These are phyloP conservation scores for Cheilosia soror DNA, from an alignment of 2,888 invertebrate species.

Conservation along the genomic window DNA sequence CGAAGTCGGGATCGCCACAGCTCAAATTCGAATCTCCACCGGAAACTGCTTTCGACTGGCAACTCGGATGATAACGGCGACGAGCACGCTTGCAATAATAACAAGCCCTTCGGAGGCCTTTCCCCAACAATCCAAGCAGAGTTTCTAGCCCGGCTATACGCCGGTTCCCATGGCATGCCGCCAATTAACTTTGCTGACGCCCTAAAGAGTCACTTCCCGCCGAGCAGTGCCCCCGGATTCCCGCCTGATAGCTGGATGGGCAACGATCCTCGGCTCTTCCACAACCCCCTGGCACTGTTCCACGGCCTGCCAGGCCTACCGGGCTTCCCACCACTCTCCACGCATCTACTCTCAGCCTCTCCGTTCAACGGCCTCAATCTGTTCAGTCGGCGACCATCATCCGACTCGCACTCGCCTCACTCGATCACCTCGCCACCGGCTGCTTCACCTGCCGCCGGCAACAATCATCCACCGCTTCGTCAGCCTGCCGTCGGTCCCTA, in stretches of 20 bases:
- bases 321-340: conserved; percentile 85
- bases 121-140: conserved; percentile 90
- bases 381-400: conserved; percentile 83
- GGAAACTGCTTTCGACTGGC: conserved; percentile 91
- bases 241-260: conserved; percentile 78
- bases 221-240: conserved; percentile 67
- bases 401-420: conserved; percentile 85
- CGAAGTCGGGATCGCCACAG: conserved; percentile 96
- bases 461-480: conserved; percentile 64
- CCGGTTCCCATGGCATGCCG: conserved; percentile 87
- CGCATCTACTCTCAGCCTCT: conserved; percentile 80
- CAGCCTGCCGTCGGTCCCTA: conserved; percentile 54
- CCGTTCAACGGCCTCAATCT: conserved; percentile 83
- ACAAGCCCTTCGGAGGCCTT: conserved; percentile 74
- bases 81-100: conserved; percentile 79
- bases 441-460: conserved; percentile 69
- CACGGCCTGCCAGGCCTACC: conserved; percentile 86
- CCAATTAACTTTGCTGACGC: conserved; percentile 87
- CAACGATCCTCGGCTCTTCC: conserved; percentile 83
- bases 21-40: conserved; percentile 94
- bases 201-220: conserved; percentile 84
- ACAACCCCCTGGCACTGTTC: conserved; percentile 85
- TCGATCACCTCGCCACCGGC: conserved; percentile 84
- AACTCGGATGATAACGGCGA: conserved; percentile 78
- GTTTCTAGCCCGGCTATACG: conserved; percentile 90